These are phyloP conservation scores for Erebia aethiops DNA, from an alignment of 2,888 invertebrate species.

Conservation along the genomic window DNA sequence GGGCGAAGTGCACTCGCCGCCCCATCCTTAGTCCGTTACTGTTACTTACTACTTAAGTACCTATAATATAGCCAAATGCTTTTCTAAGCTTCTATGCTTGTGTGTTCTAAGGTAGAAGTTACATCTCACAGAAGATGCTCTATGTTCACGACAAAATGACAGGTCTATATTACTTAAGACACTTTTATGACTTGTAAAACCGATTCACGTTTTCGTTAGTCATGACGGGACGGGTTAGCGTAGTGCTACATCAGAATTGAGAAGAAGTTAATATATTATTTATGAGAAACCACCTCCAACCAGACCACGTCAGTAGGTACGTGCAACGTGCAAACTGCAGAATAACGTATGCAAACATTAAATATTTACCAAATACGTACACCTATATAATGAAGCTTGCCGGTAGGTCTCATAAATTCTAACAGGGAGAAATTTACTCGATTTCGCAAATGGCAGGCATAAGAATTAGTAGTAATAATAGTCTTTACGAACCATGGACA, in stretches of 20 bases:
- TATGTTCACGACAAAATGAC: not conserved
- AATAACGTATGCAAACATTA: constrained; percentile 27
- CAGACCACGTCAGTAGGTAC: constrained; percentile 41
- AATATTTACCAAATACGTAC: not conserved
- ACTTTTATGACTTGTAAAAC: constrained; percentile 16
- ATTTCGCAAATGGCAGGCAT: too few species aligned
- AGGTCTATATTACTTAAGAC: not conserved
- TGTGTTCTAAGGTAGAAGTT: too few species aligned
- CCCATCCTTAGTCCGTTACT: too few species aligned
- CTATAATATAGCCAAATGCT: too few species aligned
- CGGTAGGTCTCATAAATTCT: too few species aligned
- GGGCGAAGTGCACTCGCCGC: too few species aligned
- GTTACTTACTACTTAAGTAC: too few species aligned
- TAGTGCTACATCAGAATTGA: constrained; percentile 41
- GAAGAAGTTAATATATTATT: constrained; percentile 62
- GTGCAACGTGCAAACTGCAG: constrained; percentile 43
- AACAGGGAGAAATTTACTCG: too few species aligned
- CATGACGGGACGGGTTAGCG: constrained; percentile 40
- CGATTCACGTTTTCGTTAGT: constrained; percentile 24
- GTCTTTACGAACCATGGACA: too few species aligned
- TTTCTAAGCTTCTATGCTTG: too few species aligned
- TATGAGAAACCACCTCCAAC: constrained; percentile 57
- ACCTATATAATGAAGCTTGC: not conserved
- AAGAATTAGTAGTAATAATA: too few species aligned
- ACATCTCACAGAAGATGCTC: too few species aligned